Evolutionary conservation across 2,888 invertebrate genomes (phyloP).

Genomic region (Dynastes maya): DNA sequence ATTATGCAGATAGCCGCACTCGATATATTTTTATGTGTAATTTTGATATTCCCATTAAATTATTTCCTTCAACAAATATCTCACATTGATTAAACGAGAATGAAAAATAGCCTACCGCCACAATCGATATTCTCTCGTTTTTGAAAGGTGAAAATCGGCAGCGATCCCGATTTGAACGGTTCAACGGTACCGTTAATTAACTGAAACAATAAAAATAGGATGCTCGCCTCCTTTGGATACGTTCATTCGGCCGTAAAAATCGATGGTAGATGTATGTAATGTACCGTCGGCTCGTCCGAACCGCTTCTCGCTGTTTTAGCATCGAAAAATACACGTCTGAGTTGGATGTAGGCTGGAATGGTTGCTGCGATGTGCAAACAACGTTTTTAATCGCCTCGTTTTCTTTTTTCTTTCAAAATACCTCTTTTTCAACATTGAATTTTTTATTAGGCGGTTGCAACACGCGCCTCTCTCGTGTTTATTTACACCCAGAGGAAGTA

Average conservation of each 20-base stretch:
- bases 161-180: constrained; percentile 33
- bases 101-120: too few species aligned
- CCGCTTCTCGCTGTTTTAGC: background rate
- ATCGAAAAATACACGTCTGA: constrained; percentile 5
- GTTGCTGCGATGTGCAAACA: constrained; percentile 9
- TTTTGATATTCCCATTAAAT: too few species aligned
- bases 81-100: too few species aligned
- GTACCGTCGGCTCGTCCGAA: background rate
- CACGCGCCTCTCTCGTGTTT: constrained; percentile 5
- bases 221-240: constrained; percentile 23
- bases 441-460: constrained; percentile 20
- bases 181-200: constrained; percentile 31
- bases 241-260: constrained; percentile 33
- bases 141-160: constrained; percentile 3
- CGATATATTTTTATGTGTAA: too few species aligned
- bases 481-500: constrained; percentile 1
- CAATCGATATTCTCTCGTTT: background rate
- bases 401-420: background rate
- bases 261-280: constrained; percentile 12
- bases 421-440: constrained; percentile 10
- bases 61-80: too few species aligned
- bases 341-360: background rate
- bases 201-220: constrained; percentile 40
- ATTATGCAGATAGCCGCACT: too few species aligned
- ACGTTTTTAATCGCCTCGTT: constrained; percentile 1